phyloP scores from a whole-genome alignment of 2,113 vertebrate genomes.

The Phocoena phocoena region DNA sequence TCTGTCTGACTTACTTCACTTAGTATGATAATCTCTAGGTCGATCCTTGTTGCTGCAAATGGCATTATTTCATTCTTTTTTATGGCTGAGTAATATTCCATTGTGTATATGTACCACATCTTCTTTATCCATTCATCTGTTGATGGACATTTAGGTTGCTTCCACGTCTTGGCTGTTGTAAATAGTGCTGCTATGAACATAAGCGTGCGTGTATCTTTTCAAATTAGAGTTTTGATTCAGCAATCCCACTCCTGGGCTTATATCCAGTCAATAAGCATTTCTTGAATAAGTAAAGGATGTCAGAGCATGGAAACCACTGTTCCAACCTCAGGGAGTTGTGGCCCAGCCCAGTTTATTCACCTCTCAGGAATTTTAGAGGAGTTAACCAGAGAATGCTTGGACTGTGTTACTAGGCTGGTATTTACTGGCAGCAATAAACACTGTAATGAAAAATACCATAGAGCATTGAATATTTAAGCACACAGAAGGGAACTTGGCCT shows the following conservation, averaged over 20 bases:
- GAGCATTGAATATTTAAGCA: background rate
- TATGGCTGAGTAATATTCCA: background rate
- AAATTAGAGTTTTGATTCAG: background rate
- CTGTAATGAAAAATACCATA: too few species aligned
- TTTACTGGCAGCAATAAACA: background rate
- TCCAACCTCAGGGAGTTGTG: too few species aligned
- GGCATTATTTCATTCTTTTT: background rate
- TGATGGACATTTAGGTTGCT: background rate
- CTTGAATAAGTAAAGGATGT: background rate
- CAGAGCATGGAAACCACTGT: rapidly evolving
- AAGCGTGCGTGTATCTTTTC: background rate
- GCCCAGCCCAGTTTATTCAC: background rate
- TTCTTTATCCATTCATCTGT: background rate
- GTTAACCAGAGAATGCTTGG: rapidly evolving
- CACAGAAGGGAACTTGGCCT: background rate
- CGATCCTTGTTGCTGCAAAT: background rate
- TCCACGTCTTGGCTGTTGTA: background rate
- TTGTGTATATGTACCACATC: background rate
- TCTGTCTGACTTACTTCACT: background rate
- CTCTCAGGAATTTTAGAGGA: background rate
- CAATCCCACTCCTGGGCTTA: background rate
- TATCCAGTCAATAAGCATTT: background rate
- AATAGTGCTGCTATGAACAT: background rate
- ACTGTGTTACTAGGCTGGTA: background rate
- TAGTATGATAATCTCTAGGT: background rate